Evolutionary conservation across 2,888 invertebrate genomes (phyloP), one percentile per base, ranked within the genome.

Genomic region (Nomada ruficornis): DNA sequence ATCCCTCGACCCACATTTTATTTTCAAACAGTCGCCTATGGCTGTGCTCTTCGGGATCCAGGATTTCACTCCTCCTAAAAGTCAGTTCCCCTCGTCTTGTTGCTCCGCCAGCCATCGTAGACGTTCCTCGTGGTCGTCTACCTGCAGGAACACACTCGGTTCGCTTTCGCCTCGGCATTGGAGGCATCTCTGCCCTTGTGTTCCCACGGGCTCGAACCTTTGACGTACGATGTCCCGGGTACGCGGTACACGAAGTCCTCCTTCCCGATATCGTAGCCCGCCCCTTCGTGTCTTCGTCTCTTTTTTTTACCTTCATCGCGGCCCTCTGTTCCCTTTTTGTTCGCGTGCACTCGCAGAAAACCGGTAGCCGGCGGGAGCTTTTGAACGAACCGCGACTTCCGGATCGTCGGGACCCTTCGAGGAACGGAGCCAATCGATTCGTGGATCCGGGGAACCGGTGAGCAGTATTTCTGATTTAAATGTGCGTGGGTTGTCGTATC

Each of bases 181-280:
- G 59, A 85, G 82, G 84, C 74, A 86, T 86, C 86, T 87, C 84
- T 80, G 76, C 80, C 79, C 81, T 81, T 79, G 80, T 85, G 91
- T 91, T 91, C 91, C 91, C 91, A 91, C 91, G 91, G 86, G 77
- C 80, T 86, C 80, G 77, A 77, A 87, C 82, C 84, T 85, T 89
- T 89, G 89, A 90, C 89, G 86, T 89, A 90, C 88, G 88, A 89
- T 86, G 88, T 88, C 83, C 82, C 80, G 78, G 84, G 68, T 82
- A 77, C 82, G 75, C 79, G 79, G 78, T 86, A 88, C 85, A 88
- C 76, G 85, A 73, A 77, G 80, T 88, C 67, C 85, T 83, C 77
- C 83, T 83, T 77, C 75, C 75, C 82, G 82, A 87, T 87, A 87
- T 85, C 87, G 76, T 83, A 67, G 80, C 77, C 82, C 78, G 73